Conservation (phyloP, 1,140 invertebrate species). For the Drosophila santomea region DNA sequence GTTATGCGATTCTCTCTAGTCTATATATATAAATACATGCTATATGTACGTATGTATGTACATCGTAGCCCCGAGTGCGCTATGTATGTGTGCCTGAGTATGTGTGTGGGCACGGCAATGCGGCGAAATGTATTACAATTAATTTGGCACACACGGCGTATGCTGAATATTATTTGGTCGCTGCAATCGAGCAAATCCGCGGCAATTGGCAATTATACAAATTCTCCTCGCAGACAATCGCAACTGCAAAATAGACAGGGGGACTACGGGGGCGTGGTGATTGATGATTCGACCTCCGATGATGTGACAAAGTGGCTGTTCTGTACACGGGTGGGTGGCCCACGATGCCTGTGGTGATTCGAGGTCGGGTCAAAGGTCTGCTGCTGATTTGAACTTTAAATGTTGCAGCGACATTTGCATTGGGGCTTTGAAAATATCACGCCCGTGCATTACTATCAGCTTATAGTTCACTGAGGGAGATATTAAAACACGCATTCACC, state of each 20-base stretch:
- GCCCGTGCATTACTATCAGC: conserved; percentile 42
- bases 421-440: conserved; percentile 45
- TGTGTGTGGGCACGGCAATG: conserved; percentile 26
- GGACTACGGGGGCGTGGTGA: conserved; percentile 27
- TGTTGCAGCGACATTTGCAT: conserved; percentile 56
- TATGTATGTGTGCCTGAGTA: neutral
- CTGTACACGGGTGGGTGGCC: conserved; percentile 42
- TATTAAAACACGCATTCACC: no score
- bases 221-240: conserved; percentile 68
- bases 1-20: conserved; percentile 48
- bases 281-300: conserved; percentile 73
- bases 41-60: neutral
- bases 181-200: conserved; percentile 78
- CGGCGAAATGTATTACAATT: conserved; percentile 61
- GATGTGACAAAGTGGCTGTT: conserved; percentile 62
- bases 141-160: conserved; percentile 75
- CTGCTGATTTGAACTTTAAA: conserved; percentile 56
- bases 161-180: conserved; percentile 58
- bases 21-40: conserved; percentile 15
- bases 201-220: conserved; percentile 81
- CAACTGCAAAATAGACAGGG: conserved; percentile 40
- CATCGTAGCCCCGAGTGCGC: neutral
- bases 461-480: conserved; percentile 11
- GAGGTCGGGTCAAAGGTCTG: conserved; percentile 62
- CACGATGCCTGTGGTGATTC: conserved; percentile 7